phyloP scores from a whole-genome alignment of 2,113 vertebrate genomes.

The Apteryx mantelli region DNA sequence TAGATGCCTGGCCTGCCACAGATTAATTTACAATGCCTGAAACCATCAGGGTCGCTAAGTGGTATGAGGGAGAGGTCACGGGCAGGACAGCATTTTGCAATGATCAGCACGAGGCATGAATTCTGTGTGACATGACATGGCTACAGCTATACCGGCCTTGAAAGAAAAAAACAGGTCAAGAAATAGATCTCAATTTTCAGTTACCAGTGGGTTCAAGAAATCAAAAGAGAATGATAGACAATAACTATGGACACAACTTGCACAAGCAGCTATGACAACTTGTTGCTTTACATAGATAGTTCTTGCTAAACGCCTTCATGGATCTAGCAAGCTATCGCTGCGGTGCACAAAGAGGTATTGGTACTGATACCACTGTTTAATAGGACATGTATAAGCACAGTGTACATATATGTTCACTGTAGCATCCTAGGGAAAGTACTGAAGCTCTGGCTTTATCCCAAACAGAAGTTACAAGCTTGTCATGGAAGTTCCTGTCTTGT shows the following conservation, averaged over 20 bases:
- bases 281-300: not conserved
- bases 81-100: not conserved
- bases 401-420: not conserved
- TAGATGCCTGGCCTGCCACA: not conserved
- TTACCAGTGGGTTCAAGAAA: not conserved
- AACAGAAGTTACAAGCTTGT: not conserved
- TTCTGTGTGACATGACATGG: accelerated
- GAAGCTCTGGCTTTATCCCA: not conserved
- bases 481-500: not conserved
- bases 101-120: not conserved
- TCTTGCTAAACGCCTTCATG: not conserved
- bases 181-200: not conserved
- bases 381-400: not conserved
- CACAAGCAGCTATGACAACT: not conserved
- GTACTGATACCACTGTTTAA: not conserved
- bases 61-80: accelerated
- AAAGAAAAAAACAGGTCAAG: not conserved
- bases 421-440: not conserved
- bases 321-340: not conserved
- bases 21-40: not conserved
- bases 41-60: not conserved
- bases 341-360: not conserved
- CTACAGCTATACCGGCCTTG: not conserved
- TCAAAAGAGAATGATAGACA: not conserved
- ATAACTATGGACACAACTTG: not conserved